phyloP scores from a whole-genome alignment of 2,888 invertebrate species.

The Trichogramma evanescens region DNA sequence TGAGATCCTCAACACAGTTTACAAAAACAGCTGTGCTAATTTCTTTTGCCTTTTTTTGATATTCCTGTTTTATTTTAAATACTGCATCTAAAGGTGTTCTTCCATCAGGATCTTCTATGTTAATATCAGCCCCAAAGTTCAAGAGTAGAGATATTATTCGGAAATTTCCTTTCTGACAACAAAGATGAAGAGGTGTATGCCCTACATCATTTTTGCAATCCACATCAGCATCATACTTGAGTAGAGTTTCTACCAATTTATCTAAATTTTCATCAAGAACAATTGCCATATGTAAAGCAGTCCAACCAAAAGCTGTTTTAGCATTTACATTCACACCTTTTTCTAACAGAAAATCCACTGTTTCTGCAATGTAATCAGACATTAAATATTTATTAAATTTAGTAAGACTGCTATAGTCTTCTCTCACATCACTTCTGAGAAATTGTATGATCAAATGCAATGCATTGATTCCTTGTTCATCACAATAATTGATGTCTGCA shows the following conservation, averaged over 20 bases:
- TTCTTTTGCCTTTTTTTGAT: not conserved
- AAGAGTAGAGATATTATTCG: not conserved
- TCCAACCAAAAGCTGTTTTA: not conserved
- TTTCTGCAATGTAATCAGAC: not conserved
- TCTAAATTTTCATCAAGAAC: not conserved
- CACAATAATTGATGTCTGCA: constrained; percentile 5
- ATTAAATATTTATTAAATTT: not conserved
- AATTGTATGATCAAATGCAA: not conserved
- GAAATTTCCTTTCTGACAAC: not conserved
- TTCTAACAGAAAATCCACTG: not conserved
- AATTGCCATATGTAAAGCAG: constrained; percentile 6
- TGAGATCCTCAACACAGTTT: not conserved
- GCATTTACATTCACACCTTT: constrained; percentile 4
- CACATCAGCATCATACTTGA: not conserved
- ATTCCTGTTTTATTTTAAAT: not conserved
- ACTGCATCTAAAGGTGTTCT: not conserved
- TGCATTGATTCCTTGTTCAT: not conserved
- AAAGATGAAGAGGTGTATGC: constrained; percentile 1
- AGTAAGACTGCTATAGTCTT: not conserved
- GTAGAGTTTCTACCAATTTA: not conserved
- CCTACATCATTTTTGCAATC: not conserved
- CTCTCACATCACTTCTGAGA: not conserved
- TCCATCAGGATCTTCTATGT: not conserved
- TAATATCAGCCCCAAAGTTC: constrained; percentile 7
- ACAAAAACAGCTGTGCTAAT: not conserved